Conservation (phyloP, 92 coral and sea anemone species). For the Micromussa lordhowensis region DNA sequence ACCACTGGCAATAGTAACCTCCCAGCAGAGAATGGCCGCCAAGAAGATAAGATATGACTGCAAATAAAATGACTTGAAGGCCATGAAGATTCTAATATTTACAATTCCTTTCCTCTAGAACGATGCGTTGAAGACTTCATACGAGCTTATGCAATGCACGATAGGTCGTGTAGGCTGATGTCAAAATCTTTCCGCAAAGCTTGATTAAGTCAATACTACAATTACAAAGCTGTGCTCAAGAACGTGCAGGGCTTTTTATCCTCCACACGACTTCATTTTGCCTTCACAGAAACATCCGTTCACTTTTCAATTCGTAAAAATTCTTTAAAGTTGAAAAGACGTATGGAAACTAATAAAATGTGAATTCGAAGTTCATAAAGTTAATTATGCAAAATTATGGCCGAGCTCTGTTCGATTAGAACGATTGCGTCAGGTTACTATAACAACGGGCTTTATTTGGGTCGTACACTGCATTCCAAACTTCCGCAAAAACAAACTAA, state of each 20-base stretch:
- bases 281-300: not conserved
- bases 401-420: slow-evolving; percentile 31
- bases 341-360: slow-evolving; percentile 9
- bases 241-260: slow-evolving; percentile 29
- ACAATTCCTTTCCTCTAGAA: not conserved
- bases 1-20: slow-evolving; percentile 51
- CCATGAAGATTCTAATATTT: slow-evolving; percentile 7
- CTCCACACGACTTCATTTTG: slow-evolving; percentile 29
- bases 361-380: slow-evolving; percentile 31
- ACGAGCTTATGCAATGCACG: not conserved
- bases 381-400: slow-evolving; percentile 66
- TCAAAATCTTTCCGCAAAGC: slow-evolving; percentile 22
- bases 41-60: not conserved
- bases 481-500: slow-evolving; percentile 31
- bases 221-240: not conserved
- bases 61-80: not conserved
- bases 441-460: slow-evolving; percentile 71
- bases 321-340: not conserved
- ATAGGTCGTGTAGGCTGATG: not conserved
- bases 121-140: slow-evolving; percentile 6
- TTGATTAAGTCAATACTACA: slow-evolving; percentile 3
- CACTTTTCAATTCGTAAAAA: not conserved
- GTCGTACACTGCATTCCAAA: slow-evolving; percentile 52
- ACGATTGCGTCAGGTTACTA: slow-evolving; percentile 84
- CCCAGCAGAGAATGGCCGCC: slow-evolving; percentile 56